Base-by-base conservation (phyloP, 1,140 invertebrate genomes). In the Drosophila nebulosa region DNA sequence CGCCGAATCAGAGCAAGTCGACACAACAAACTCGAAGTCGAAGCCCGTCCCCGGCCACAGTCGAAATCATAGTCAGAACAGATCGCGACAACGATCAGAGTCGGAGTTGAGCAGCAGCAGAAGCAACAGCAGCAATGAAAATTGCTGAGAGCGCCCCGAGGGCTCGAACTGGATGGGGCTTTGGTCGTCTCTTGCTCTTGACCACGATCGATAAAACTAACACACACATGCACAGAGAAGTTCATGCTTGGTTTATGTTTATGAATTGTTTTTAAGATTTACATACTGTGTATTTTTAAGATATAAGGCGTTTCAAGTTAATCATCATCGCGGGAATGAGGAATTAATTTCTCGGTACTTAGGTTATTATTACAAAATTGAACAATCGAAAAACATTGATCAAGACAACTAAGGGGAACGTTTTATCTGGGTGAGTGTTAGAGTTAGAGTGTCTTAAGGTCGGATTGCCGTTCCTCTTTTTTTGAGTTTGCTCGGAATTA, bases 81-180 rank as follows among this genome's bases (percentile, higher is more conserved):
- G 80, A 85, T 84, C 69, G 80, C 80, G 81, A 80, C 77, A 84
- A 84, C 80, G 80, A 86, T 81, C 81, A 64, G 55, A 65, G 64
- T 50, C 22, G 18, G 14, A 46, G 58, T 68, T 35, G 61, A 30
- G 30, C 30, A 51, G 58, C 71, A 51, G 57, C 27, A 58, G 51
- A 61, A 61, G 68, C 78, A 69, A 39, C 69, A 59, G 61, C 76
- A 73, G 74, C 69, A 88, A 77, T 88, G 77, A 85, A 85, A 89
- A 89, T 89, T 89, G 85, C 79, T 89, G 85, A 89, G 85, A 89
- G 85, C 78, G 80, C 85, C 85, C 85, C 78, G 78, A 89, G 85
- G 85, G 85, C 85, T 84, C 65, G 72, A 64, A 60, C 79, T 83
- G 76, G 69, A 79, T 74, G 71, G 69, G 79, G 79, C 69, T 70